Evolutionary conservation across 1,140 invertebrate species (phyloP).

Genomic region (Drosophila miranda): DNA sequence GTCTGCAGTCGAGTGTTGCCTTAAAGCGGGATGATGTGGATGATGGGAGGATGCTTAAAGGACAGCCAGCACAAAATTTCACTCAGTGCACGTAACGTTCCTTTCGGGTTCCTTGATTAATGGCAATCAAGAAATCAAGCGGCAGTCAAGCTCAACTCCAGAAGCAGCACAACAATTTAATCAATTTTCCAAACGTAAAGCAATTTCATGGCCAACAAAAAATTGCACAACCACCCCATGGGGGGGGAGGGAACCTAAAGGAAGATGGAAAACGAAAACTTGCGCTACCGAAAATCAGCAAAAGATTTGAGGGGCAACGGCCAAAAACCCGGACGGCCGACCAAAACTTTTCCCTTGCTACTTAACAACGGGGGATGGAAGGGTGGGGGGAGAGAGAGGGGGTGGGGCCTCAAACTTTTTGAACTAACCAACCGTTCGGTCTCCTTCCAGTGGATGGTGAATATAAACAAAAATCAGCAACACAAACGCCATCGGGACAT

Average conservation of each 20-base stretch:
- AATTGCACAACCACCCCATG: background rate
- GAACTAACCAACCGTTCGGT: constrained; percentile 60
- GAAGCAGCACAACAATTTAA: constrained; percentile 69
- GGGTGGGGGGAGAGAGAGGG: background rate
- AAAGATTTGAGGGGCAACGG: constrained; percentile 43
- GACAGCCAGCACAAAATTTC: constrained; percentile 23
- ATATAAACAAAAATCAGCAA: constrained; percentile 83
- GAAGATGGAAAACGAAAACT: constrained; percentile 49
- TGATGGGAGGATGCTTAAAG: constrained; percentile 7
- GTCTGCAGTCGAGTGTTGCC: constrained; percentile 59
- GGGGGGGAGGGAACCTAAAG: constrained; percentile 35
- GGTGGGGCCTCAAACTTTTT: constrained; percentile 45
- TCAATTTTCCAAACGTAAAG: constrained; percentile 76
- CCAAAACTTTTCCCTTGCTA: constrained; percentile 63
- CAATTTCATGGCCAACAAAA: constrained; percentile 57
- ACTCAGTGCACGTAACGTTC: constrained; percentile 52
- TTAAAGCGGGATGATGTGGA: too few relatives aligned
- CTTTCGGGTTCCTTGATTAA: constrained; percentile 57
- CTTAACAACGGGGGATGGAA: constrained; percentile 31
- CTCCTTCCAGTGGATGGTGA: constrained; percentile 78
- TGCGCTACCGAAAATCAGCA: constrained; percentile 63
- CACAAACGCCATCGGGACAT: constrained; percentile 82
- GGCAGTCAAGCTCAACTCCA: constrained; percentile 32
- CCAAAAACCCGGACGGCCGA: constrained; percentile 8
- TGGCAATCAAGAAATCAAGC: constrained; percentile 72